Evolutionary conservation across 2,888 invertebrate genomes (phyloP), one percentile per base, ranked within the genome.

Genomic region (Acholoe squamosa): DNA sequence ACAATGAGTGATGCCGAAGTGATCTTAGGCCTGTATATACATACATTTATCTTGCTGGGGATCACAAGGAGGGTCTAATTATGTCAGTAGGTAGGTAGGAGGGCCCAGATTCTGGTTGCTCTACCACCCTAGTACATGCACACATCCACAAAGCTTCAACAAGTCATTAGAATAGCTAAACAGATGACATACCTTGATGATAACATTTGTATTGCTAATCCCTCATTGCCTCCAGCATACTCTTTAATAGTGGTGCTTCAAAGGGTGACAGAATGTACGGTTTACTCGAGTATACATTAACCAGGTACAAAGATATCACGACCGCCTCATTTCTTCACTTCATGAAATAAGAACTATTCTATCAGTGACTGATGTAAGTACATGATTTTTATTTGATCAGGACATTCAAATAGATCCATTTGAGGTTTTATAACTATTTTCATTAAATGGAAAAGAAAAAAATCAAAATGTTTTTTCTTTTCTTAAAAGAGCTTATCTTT

Each of bases 1-100:
- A 86, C 86, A 86, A 86, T 86, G 86, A 86, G 80, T 80, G 80
- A 80, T 80, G 80, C n/a, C 43, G 34, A 80, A 80, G 80, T n/a
- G 34, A 33, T 80, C 33, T 34, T 43, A 16, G 80, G 80, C n/a
- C 80, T 34, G 80, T 80, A 80, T 43, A 76, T 76, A 76, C 76
- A 80, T 22, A 80, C 80, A 80, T 34, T 16, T 71, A 28, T 71
- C 28, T 71, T 61, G 61, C 22, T 28, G 71, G 71, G 71, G 71
- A 71, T 71, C 25, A 28, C 19, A 28, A 28, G 71, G 71, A 28
- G 31, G 71, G 71, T n/a, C 25, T 28, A 14, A 28, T n/a, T 7
- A 25, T 1, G 3, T 71, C 12, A 3, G 14, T 61, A n/a, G 22
- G 61, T 61, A 61, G 43, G 43, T 43, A 25, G 71, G 12, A 71